phyloP scores from a whole-genome alignment of 2,797 vertebrate species.

The Acanthopagrus latus region DNA sequence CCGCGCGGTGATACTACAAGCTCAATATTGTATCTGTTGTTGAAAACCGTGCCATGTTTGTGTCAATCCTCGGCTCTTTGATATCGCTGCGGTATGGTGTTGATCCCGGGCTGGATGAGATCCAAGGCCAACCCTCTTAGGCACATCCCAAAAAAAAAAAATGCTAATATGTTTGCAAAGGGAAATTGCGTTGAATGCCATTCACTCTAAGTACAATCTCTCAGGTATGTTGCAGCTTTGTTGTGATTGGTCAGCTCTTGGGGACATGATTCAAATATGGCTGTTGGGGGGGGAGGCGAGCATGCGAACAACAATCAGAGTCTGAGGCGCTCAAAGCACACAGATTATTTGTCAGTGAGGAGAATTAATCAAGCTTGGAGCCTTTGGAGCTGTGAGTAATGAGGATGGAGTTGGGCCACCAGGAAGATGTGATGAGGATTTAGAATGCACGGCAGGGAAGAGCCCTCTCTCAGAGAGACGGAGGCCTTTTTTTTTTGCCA shows the following conservation, averaged over 20 bases:
- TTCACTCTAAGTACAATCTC: conserved; percentile 36
- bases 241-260: conserved; percentile 35
- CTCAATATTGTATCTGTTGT: conserved; percentile 31
- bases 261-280: conserved; percentile 37
- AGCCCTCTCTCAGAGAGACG: conserved; percentile 24
- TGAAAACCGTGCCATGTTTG: conserved; percentile 40
- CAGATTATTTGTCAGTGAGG: conserved; percentile 67
- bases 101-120: conserved; percentile 53
- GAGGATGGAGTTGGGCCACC: conserved; percentile 67
- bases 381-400: conserved; percentile 67
- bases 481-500: conserved; percentile 12
- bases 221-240: conserved; percentile 43
- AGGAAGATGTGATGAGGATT: conserved; percentile 69
- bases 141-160: conserved; percentile 39
- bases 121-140: conserved; percentile 26
- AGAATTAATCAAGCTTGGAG: conserved; percentile 70
- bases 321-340: conserved; percentile 54
- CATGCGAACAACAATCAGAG: conserved; percentile 47
- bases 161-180: conserved; percentile 42
- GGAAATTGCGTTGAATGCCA: conserved; percentile 31
- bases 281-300: conserved; percentile 12
- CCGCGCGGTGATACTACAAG: conserved; percentile 13
- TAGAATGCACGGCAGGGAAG: conserved; percentile 38
- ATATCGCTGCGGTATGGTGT: conserved; percentile 57
- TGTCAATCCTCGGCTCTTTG: conserved; percentile 47